These are phyloP conservation scores for Pocillopora verrucosa DNA, from an alignment of 64 coral and sea anemone species.

Conservation along the genomic window DNA sequence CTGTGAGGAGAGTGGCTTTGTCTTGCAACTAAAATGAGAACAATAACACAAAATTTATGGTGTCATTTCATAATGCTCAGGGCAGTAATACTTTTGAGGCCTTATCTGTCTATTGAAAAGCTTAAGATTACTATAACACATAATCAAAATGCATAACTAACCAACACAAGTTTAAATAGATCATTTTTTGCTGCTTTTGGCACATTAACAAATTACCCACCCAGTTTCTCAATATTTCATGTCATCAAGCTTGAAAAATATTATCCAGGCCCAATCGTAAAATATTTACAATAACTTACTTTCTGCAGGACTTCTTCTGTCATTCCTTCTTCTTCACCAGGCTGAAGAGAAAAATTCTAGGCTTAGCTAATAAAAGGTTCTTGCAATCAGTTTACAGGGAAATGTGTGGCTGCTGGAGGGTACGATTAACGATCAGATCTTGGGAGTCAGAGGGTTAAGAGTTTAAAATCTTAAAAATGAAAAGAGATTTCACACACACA, in stretches of 20 bases:
- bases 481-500: not conserved
- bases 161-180: too few relatives aligned
- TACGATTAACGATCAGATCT: too few relatives aligned
- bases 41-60: not conserved
- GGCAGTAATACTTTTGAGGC: not conserved
- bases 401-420: too few relatives aligned
- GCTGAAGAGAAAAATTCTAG: slow-evolving; percentile 15
- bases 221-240: too few relatives aligned
- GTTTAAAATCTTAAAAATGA: too few relatives aligned
- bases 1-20: slow-evolving; percentile 95
- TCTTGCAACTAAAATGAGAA: slow-evolving; percentile 86
- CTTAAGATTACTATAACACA: too few relatives aligned
- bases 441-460: too few relatives aligned
- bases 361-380: too few relatives aligned
- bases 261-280: not conserved
- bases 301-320: slow-evolving; percentile 98
- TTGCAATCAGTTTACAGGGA: too few relatives aligned
- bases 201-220: too few relatives aligned
- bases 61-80: not conserved
- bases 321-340: slow-evolving; percentile 93
- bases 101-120: not conserved
- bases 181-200: too few relatives aligned
- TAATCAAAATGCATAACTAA: too few relatives aligned
- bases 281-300: slow-evolving; percentile 37
- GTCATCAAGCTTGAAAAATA: not conserved